phyloP scores from a whole-genome alignment of 1,140 invertebrate genomes.

The Drosophila nigrodunni region DNA sequence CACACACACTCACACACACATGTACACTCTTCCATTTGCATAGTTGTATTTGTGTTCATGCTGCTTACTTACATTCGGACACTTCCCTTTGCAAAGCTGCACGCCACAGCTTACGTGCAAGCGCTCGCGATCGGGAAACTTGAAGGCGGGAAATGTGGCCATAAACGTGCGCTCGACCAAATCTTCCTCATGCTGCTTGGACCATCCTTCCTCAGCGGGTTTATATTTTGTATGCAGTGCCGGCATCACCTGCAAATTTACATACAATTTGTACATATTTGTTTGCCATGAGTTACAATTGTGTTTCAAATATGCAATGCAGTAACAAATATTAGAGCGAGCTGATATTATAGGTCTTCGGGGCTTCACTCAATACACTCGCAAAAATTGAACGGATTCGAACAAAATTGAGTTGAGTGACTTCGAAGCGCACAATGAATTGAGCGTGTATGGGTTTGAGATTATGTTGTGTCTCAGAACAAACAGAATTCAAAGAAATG shows the following conservation, averaged over 20 bases:
- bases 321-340: neutral
- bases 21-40: neutral
- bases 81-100: slow-evolving; percentile 88
- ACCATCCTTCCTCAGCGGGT: slow-evolving; percentile 83
- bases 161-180: slow-evolving; percentile 83
- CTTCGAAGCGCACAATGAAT: no score
- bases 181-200: slow-evolving; percentile 82
- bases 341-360: no score
- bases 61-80: slow-evolving; percentile 86
- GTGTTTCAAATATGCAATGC: neutral
- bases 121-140: slow-evolving; percentile 91
- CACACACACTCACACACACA: neutral
- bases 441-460: no score
- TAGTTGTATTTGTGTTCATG: slow-evolving; percentile 7
- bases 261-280: neutral
- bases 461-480: no score
- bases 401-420: no score
- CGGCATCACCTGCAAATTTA: slow-evolving; percentile 75
- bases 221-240: slow-evolving; percentile 68
- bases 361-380: no score
- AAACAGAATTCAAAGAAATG: no score
- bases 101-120: slow-evolving; percentile 89
- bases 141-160: slow-evolving; percentile 91
- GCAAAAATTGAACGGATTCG: no score
- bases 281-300: no score